A percentile compares a stretch with the other conserved stretches of the same genome.
Evolutionary conservation across 2,888 invertebrate genomes (phyloP).

Genomic region (Tortricodes alternella): DNA sequence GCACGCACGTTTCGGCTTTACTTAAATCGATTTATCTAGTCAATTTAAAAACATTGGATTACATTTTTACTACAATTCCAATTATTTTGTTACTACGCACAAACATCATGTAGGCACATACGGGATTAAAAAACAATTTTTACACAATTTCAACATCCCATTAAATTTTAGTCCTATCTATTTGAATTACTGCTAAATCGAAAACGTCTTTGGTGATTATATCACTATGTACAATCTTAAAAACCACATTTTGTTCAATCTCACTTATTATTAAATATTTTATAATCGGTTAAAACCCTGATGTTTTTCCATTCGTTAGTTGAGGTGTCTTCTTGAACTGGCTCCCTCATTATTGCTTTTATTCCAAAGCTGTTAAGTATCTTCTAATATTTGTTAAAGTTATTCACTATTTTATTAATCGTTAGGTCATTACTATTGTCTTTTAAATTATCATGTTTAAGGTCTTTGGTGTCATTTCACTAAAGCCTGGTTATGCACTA

Average conservation of each 20-base stretch:
- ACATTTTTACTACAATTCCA: neutral
- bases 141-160: slow-evolving; percentile 26
- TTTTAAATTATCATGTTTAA: slow-evolving; percentile 32
- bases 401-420: slow-evolving; percentile 18
- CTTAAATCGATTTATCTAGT: neutral
- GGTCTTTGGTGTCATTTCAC: slow-evolving; percentile 56
- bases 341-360: slow-evolving; percentile 1
- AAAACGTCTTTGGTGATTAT: slow-evolving; percentile 33
- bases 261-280: slow-evolving; percentile 30
- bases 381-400: slow-evolving; percentile 9
- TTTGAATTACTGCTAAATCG: slow-evolving; percentile 23
- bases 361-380: slow-evolving; percentile 2
- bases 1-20: neutral
- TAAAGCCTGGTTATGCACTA: slow-evolving; percentile 79
- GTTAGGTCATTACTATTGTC: slow-evolving; percentile 16
- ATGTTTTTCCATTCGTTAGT: slow-evolving; percentile 29
- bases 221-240: slow-evolving; percentile 29
- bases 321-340: neutral
- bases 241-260: slow-evolving; percentile 1
- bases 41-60: neutral
- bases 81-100: slow-evolving; percentile 31
- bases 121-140: slow-evolving; percentile 39
- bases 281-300: slow-evolving; percentile 34
- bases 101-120: slow-evolving; percentile 42
- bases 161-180: slow-evolving; percentile 23